Evolutionary conservation across 2,888 invertebrate species (phyloP).

Genomic region (Drosophila atripex): DNA sequence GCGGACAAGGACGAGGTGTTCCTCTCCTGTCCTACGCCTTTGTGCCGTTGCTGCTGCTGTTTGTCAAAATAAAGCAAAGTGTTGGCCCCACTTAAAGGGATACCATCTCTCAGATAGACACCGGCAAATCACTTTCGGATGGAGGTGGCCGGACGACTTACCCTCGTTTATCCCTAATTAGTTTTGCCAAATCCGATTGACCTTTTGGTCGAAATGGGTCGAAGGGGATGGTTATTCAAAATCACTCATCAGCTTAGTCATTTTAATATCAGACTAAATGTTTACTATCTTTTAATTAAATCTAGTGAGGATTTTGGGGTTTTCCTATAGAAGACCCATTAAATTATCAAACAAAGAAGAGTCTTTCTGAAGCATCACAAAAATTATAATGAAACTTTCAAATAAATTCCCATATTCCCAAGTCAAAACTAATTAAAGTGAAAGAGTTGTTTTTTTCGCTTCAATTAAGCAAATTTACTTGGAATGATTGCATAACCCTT

Average conservation of each 20-base stretch:
- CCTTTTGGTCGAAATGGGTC: conserved; percentile 29
- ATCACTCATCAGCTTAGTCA: neutral
- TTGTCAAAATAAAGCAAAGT: conserved; percentile 30
- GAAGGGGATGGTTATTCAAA: neutral
- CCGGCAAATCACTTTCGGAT: conserved; percentile 24
- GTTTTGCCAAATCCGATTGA: conserved; percentile 56
- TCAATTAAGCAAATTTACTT: conserved; percentile 35
- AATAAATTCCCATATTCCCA: neutral
- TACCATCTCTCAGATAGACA: conserved; percentile 25
- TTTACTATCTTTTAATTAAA: neutral
- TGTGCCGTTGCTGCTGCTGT: conserved; percentile 15
- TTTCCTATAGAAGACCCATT: no score
- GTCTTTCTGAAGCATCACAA: no score
- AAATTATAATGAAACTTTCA: no score
- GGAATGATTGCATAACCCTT: conserved; percentile 5
- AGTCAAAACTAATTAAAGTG: conserved; percentile 62
- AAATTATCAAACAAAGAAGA: neutral
- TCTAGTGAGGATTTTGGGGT: neutral
- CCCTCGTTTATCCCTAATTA: conserved; percentile 70
- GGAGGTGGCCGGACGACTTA: conserved; percentile 27
- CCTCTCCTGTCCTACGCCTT: conserved; percentile 44
- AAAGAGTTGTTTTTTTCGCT: conserved; percentile 44
- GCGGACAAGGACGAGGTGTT: conserved; percentile 25
- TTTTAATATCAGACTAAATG: neutral
- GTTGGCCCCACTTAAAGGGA: conserved; percentile 22